These are phyloP conservation scores for Acrossocheilus wenchowensis DNA, from an alignment of 2,797 vertebrate genomes.

Conservation along the genomic window DNA sequence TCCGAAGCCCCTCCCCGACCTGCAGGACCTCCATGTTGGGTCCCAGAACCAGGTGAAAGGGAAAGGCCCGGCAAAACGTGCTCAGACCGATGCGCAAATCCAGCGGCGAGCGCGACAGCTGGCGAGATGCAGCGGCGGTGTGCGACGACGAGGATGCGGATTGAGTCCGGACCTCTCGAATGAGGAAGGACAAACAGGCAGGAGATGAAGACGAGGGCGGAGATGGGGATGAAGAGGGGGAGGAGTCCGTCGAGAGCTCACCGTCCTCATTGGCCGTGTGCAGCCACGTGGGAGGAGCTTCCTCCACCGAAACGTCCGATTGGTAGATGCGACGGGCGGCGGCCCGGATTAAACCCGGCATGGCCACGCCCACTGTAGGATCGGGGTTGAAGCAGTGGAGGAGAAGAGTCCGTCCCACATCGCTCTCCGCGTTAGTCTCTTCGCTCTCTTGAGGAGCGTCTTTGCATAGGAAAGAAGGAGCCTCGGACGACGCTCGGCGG, in stretches of 20 bases:
- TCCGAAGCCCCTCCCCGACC: constrained; percentile 92
- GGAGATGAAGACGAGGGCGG: constrained; percentile 73
- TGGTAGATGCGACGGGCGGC: constrained; percentile 91
- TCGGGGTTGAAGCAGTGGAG: constrained; percentile 95
- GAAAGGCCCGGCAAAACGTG: constrained; percentile 96
- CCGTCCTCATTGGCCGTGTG: constrained; percentile 80
- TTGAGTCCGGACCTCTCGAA: constrained; percentile 72
- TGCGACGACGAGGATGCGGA: constrained; percentile 65
- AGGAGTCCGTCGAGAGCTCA: constrained; percentile 69
- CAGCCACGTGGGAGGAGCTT: constrained; percentile 84
- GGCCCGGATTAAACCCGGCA: constrained; percentile 93
- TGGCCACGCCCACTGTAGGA: constrained; percentile 91
- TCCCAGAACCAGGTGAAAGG: constrained; percentile 96
- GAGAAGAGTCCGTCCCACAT: constrained; percentile 74
- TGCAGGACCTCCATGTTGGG: constrained; percentile 91
- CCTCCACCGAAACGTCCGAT: constrained; percentile 90
- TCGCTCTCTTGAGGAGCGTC: constrained; percentile 83
- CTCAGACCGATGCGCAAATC: constrained; percentile 93
- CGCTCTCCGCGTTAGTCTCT: constrained; percentile 55
- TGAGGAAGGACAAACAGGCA: constrained; percentile 86
- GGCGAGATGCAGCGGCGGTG: constrained; percentile 35
- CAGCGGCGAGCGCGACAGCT: constrained; percentile 85
- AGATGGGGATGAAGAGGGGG: constrained; percentile 65
- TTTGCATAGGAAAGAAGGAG: constrained; percentile 97
- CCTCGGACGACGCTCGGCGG: constrained; percentile 89